These are phyloP conservation scores for Accipiter cooperii DNA, from an alignment of 2,113 vertebrate species.

Conservation along the genomic window DNA sequence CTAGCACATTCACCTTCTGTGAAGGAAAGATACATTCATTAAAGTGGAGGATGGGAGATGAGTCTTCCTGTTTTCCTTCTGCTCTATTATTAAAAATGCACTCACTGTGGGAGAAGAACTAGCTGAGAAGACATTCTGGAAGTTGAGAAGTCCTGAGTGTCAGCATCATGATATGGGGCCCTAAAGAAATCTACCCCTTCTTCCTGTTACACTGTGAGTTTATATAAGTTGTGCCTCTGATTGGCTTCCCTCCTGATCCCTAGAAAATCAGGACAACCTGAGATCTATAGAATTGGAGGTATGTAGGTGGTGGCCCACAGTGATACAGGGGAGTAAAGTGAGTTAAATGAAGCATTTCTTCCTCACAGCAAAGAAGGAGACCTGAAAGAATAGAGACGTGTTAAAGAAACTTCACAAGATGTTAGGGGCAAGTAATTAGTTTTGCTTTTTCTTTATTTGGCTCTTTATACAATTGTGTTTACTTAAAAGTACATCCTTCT, in stretches of 20 bases:
- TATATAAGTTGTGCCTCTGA: neutral
- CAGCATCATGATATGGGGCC: neutral
- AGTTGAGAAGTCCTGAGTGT: neutral
- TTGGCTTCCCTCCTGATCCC: neutral
- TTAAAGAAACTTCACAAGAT: neutral
- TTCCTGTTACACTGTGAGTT: neutral
- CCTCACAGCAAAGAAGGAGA: neutral
- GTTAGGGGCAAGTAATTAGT: neutral
- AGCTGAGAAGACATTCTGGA: neutral
- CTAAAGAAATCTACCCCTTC: neutral
- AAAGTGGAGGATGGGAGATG: neutral
- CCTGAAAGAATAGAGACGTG: neutral
- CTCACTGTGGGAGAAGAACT: neutral
- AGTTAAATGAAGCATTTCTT: neutral
- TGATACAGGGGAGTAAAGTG: neutral
- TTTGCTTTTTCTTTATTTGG: conserved; percentile 1
- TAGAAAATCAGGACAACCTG: neutral
- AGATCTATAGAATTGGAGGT: neutral
- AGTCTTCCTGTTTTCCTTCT: neutral
- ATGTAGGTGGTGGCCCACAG: fast-evolving
- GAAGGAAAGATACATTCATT: neutral
- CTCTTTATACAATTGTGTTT: conserved; percentile 11
- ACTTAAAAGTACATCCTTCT: conserved; percentile 23
- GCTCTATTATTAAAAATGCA: neutral
- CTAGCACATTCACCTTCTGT: neutral